phyloP scores from a whole-genome alignment of 2,888 invertebrate species.

The Chalcis sispes region DNA sequence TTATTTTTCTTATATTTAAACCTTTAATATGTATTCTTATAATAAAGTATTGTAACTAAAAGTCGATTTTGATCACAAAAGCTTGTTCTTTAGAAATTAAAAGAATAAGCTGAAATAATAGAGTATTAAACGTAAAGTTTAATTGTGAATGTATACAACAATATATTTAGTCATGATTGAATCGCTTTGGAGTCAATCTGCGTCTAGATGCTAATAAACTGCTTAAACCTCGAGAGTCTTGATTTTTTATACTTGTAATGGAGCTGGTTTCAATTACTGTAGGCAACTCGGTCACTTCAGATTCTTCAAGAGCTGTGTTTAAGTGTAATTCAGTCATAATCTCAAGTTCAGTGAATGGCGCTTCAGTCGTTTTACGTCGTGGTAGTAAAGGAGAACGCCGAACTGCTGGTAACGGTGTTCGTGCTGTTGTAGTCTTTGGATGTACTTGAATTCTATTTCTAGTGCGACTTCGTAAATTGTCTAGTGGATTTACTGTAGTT shows the following conservation, averaged over 20 bases:
- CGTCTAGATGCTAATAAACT: conserved; percentile 84
- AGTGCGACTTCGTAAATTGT: conserved; percentile 75
- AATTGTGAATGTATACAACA: too few relatives aligned
- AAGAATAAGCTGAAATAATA: too few relatives aligned
- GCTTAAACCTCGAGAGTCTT: conserved; percentile 70
- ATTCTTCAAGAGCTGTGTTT: conserved; percentile 55
- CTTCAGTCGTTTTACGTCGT: conserved; percentile 71
- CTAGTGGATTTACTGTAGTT: conserved; percentile 73
- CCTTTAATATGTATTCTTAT: too few relatives aligned
- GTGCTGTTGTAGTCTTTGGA: conserved; percentile 70
- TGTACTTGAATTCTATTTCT: conserved; percentile 75
- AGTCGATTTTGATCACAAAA: too few relatives aligned
- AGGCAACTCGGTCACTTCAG: conserved; percentile 62
- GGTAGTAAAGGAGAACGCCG: conserved; percentile 71
- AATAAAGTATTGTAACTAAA: too few relatives aligned
- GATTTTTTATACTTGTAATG: conserved; percentile 63
- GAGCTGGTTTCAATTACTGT: conserved; percentile 54
- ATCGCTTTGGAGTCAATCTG: conserved; percentile 81
- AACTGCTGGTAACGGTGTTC: conserved; percentile 66
- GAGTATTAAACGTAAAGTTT: too few relatives aligned
- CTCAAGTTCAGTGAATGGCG: conserved; percentile 48
- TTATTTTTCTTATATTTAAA: too few relatives aligned
- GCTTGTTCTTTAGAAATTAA: too few relatives aligned
- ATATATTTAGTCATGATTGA: too few relatives aligned
- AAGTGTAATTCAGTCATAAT: neutral